These are phyloP conservation scores for Anodontia alba DNA, from an alignment of 2,888 invertebrate genomes.

Conservation along the genomic window DNA sequence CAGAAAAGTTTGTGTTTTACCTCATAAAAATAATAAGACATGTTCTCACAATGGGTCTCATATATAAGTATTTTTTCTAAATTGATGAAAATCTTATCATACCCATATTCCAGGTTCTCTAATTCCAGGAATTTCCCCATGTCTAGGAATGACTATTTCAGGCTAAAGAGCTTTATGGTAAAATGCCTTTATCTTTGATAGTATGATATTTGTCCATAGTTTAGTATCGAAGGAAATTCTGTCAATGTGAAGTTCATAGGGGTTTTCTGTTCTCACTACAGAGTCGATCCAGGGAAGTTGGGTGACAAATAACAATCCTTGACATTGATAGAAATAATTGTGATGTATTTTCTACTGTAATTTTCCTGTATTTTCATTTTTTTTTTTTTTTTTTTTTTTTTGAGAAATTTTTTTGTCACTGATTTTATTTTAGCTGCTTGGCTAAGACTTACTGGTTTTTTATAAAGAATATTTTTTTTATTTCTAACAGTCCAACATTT, in stretches of 20 bases:
- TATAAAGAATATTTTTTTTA: neutral
- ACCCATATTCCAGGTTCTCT: constrained; percentile 12
- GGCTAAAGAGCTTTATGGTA: neutral
- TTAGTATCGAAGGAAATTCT: too few relatives aligned
- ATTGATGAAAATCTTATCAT: too few relatives aligned
- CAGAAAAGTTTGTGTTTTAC: too few relatives aligned
- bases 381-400: too few relatives aligned
- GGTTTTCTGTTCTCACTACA: neutral
- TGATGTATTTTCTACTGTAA: neutral
- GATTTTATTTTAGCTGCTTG: neutral
- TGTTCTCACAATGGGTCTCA: too few relatives aligned
- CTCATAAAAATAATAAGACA: too few relatives aligned
- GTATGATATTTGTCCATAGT: too few relatives aligned
- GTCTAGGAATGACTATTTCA: neutral
- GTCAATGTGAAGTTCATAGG: neutral
- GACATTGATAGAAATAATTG: neutral
- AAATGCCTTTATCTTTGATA: neutral
- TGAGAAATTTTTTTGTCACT: neutral
- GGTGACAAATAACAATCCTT: neutral
- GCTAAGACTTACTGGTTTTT: neutral
- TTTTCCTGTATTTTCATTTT: neutral
- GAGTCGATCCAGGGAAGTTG: neutral
- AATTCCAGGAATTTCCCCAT: neutral
- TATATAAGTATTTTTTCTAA: too few relatives aligned
- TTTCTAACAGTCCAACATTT: neutral